phyloP scores from a whole-genome alignment of 2,797 vertebrate species.

The Rhincodon typus region DNA sequence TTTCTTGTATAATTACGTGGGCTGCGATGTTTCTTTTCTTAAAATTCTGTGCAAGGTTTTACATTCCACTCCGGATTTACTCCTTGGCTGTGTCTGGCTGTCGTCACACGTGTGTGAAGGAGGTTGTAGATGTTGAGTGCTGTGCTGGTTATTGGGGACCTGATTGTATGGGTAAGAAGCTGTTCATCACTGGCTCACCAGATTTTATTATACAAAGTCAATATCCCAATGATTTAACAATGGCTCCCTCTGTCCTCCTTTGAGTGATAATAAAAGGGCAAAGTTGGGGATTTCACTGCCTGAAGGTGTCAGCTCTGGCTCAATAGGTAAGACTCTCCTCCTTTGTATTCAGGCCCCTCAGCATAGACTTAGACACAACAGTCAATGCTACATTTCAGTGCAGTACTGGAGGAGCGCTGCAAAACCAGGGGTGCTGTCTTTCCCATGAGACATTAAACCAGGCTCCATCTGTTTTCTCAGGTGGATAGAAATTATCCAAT shows the following conservation, averaged over 20 bases:
- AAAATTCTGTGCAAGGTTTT: conserved; percentile 52
- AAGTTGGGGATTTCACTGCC: neutral
- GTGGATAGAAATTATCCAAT: neutral
- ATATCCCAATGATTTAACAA: neutral
- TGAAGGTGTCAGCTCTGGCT: neutral
- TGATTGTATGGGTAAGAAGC: conserved; percentile 72
- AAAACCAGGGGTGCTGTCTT: neutral
- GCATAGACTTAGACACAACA: neutral
- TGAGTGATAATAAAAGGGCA: neutral
- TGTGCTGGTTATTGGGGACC: conserved; percentile 82
- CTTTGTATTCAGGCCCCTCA: neutral
- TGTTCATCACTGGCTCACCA: neutral
- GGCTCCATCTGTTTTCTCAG: neutral
- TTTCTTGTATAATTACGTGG: too few relatives aligned
- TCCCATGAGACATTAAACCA: fast-evolving
- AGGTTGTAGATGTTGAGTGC: conserved; percentile 61
- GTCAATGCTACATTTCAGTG: neutral
- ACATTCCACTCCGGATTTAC: conserved; percentile 43
- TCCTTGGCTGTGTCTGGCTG: conserved; percentile 62
- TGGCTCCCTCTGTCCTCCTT: neutral
- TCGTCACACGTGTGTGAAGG: conserved; percentile 64
- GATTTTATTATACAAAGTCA: neutral
- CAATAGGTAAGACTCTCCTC: neutral
- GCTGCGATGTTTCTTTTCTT: conserved; percentile 35
- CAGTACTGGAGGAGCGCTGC: neutral